A percentile compares a stretch with the other conserved stretches of the same genome.
phyloP scores from a whole-genome alignment of 1,140 invertebrate species.

The Reticulitermes speratus region DNA sequence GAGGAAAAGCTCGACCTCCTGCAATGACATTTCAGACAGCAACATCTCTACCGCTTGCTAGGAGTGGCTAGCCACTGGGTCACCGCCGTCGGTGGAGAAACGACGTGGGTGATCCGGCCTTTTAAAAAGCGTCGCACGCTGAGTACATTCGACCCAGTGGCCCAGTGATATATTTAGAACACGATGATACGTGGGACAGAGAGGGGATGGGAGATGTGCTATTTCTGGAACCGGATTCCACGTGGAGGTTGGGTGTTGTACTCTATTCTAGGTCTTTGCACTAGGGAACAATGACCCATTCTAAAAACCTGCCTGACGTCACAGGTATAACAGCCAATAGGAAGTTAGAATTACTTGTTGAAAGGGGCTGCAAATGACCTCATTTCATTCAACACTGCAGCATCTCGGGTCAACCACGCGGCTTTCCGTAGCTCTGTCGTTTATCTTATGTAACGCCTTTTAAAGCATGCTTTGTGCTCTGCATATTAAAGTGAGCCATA shows the following conservation, averaged over 20 bases:
- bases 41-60: no score
- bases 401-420: not conserved
- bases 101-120: not conserved
- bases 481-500: not conserved
- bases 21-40: no score
- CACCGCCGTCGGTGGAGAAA: no score
- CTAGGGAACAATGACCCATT: not conserved
- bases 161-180: not conserved
- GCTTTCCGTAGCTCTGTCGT: not conserved
- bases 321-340: not conserved
- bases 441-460: not conserved
- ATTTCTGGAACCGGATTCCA: not conserved
- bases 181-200: not conserved
- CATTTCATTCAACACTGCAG: not conserved
- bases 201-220: not conserved
- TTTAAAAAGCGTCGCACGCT: not conserved
- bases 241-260: not conserved
- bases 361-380: not conserved
- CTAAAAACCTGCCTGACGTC: not conserved
- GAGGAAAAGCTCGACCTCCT: no score
- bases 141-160: not conserved
- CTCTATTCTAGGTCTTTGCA: not conserved
- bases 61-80: no score
- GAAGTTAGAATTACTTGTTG: not conserved
- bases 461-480: not conserved